Conservation (phyloP, 2,113 vertebrate species). For the Myiopsitta monachus region DNA sequence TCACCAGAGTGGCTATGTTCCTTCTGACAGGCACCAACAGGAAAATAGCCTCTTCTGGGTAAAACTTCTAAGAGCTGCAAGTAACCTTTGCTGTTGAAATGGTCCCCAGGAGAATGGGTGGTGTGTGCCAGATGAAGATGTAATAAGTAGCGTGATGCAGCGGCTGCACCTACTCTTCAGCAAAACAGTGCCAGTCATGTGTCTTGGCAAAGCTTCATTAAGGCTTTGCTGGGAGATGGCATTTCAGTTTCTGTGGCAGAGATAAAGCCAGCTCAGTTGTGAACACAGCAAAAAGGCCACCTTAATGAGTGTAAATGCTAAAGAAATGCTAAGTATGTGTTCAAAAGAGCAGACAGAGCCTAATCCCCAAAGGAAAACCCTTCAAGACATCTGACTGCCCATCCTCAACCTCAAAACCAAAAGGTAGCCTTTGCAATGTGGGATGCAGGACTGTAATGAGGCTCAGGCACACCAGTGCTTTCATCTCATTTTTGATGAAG, state of each 20-base stretch:
- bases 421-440: slow-evolving; percentile 16
- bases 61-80: neutral
- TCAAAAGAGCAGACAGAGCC: neutral
- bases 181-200: neutral
- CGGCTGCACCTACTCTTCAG: neutral
- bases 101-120: neutral
- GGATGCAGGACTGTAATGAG: neutral
- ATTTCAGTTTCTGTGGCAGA: slow-evolving; percentile 1
- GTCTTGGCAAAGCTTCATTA: neutral
- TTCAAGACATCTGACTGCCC: neutral
- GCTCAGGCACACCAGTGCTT: neutral
- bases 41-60: neutral
- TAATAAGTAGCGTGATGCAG: neutral
- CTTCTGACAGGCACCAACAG: neutral
- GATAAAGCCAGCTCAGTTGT: neutral
- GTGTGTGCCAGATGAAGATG: neutral
- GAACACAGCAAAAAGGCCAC: neutral
- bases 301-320: neutral
- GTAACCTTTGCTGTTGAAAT: neutral
- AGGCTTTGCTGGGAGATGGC: neutral
- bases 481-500: slow-evolving; percentile 25
- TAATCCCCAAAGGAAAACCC: neutral
- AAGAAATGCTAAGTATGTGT: neutral
- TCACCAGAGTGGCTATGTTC: neutral
- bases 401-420: neutral